phyloP scores from a whole-genome alignment of 2,888 invertebrate species.

The Pterobdella sp. region DNA sequence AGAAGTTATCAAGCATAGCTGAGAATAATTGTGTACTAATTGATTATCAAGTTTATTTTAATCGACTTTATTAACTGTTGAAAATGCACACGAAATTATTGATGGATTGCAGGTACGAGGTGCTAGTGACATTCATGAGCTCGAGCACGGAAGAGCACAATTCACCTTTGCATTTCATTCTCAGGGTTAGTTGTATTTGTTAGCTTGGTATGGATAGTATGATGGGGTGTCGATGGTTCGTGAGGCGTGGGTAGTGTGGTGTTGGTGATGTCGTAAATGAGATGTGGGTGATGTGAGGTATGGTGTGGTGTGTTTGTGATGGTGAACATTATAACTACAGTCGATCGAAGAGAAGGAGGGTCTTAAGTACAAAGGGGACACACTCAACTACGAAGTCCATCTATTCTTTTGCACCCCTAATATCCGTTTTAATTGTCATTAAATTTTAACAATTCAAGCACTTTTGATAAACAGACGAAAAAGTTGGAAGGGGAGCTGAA shows the following conservation, averaged over 20 bases:
- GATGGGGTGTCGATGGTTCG: too few relatives aligned
- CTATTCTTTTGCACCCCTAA: neutral
- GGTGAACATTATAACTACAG: neutral
- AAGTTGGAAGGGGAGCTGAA: slow-evolving; percentile 19
- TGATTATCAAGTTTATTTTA: too few relatives aligned
- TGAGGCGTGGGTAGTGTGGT: neutral
- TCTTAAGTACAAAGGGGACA: slow-evolving; percentile 14
- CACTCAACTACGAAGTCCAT: slow-evolving; percentile 1
- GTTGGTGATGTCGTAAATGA: too few relatives aligned
- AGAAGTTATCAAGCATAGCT: too few relatives aligned
- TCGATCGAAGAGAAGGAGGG: slow-evolving; percentile 23
- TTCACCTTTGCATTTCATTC: slow-evolving; percentile 12
- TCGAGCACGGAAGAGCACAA: neutral
- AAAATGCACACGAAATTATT: neutral
- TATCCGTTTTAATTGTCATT: too few relatives aligned
- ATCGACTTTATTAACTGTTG: neutral
- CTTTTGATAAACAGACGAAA: too few relatives aligned
- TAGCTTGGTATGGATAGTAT: neutral
- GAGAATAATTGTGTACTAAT: too few relatives aligned
- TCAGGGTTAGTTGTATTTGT: slow-evolving; percentile 8
- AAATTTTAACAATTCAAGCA: too few relatives aligned
- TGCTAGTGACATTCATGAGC: slow-evolving; percentile 21
- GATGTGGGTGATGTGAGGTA: neutral
- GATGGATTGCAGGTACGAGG: slow-evolving; percentile 12
- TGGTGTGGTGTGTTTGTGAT: neutral